These are phyloP conservation scores for Pygoscelis antarcticus DNA, from an alignment of 2,113 vertebrate species.

Conservation along the genomic window DNA sequence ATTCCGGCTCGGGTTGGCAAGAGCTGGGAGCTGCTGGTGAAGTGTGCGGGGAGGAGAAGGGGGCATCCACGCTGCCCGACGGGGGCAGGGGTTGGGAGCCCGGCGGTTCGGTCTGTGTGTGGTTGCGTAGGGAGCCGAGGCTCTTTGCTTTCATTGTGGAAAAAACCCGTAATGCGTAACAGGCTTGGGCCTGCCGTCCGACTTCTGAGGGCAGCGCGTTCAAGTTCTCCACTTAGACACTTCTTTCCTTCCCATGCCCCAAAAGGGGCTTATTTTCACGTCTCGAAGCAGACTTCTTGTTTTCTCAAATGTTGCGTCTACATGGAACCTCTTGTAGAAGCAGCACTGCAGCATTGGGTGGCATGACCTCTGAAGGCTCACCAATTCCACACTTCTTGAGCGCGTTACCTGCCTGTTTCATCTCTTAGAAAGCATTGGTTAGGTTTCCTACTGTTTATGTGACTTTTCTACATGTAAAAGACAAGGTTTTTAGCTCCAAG, in stretches of 20 bases:
- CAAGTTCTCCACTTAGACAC: neutral
- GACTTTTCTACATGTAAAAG: neutral
- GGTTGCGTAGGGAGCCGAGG: neutral
- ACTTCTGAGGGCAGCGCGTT: neutral
- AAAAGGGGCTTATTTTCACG: neutral
- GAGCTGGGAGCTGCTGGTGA: neutral
- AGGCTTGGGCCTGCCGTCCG: neutral
- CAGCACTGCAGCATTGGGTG: rapidly evolving
- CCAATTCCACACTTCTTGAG: rapidly evolving
- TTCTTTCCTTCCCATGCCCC: neutral
- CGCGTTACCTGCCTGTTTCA: neutral
- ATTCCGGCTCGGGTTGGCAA: rapidly evolving
- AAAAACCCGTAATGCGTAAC: neutral
- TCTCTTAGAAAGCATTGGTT: neutral
- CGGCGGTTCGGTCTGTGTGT: rapidly evolving
- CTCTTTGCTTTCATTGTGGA: neutral
- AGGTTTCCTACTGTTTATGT: neutral
- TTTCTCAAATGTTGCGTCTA: too few species aligned
- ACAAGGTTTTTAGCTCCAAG: neutral
- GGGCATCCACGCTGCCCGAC: rapidly evolving
- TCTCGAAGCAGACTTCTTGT: rapidly evolving
- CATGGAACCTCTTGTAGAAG: neutral
- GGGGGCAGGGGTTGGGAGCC: neutral
- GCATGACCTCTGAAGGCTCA: rapidly evolving
- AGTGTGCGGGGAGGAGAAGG: neutral